These are phyloP conservation scores for Harpalus rufipes DNA, from an alignment of 2,888 invertebrate genomes.

Conservation along the genomic window DNA sequence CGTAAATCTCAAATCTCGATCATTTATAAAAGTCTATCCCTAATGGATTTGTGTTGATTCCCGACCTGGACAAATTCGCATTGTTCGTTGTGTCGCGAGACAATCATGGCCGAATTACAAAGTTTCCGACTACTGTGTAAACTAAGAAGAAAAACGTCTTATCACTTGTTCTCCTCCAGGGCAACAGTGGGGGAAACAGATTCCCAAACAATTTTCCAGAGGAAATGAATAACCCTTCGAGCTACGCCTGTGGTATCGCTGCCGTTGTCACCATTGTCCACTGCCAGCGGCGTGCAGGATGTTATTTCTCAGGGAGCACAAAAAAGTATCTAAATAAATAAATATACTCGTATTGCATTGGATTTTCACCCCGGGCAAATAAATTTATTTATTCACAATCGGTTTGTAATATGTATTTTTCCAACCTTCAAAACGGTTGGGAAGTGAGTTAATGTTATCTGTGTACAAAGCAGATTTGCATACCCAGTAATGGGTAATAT, in stretches of 20 bases:
- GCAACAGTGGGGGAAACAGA: constrained; percentile 16
- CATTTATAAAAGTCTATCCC: constrained; percentile 38
- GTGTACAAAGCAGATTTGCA: too few species aligned
- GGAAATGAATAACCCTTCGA: constrained; percentile 57
- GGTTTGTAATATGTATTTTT: too few species aligned
- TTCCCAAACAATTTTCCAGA: constrained; percentile 54
- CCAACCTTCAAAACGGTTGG: too few species aligned
- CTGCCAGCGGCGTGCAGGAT: neutral
- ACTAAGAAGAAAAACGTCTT: constrained; percentile 45
- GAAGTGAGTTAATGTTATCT: too few species aligned
- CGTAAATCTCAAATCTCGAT: neutral
- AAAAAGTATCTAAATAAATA: neutral
- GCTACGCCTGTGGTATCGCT: constrained; percentile 49
- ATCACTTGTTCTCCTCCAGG: constrained; percentile 21
- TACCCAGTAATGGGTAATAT: too few species aligned
- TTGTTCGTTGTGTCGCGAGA: constrained; percentile 3
- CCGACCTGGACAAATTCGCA: constrained; percentile 20
- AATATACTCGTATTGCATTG: neutral
- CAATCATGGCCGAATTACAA: constrained; percentile 53
- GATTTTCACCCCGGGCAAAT: too few species aligned
- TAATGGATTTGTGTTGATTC: constrained; percentile 2
- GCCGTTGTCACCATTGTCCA: constrained; percentile 23
- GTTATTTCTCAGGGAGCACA: neutral
- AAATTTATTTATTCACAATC: too few species aligned
- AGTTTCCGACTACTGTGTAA: constrained; percentile 45